Evolutionary conservation across 2,888 invertebrate species (phyloP).

Genomic region (Sisyra terminalis): DNA sequence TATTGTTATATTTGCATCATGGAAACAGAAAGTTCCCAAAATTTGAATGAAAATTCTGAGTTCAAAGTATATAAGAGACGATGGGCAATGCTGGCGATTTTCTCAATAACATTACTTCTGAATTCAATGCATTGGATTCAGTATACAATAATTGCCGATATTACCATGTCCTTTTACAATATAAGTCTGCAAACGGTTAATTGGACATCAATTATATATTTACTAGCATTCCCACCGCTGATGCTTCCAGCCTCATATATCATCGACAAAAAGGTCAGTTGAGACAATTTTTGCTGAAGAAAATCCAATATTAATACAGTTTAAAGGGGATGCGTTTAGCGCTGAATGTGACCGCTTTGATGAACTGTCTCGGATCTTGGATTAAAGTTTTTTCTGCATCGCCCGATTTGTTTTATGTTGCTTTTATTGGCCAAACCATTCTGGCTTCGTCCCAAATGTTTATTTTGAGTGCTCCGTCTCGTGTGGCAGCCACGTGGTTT

Average conservation of each 20-base stretch:
- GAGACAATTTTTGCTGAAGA: constrained; percentile 33
- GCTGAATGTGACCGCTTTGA: constrained; percentile 31
- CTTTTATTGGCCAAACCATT: constrained; percentile 42
- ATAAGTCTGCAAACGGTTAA: constrained; percentile 63
- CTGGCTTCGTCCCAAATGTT: constrained; percentile 41
- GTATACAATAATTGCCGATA: constrained; percentile 82
- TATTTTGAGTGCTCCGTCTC: constrained; percentile 46
- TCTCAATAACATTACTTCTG: constrained; percentile 75
- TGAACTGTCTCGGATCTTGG: constrained; percentile 41
- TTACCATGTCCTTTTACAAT: constrained; percentile 60
- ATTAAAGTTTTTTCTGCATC: constrained; percentile 40
- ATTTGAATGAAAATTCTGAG: too few species aligned
- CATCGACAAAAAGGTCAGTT: constrained; percentile 74
- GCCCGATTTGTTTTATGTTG: constrained; percentile 41
- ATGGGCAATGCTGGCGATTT: constrained; percentile 75
- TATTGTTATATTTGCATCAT: too few species aligned
- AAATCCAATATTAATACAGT: constrained; percentile 3
- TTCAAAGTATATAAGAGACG: constrained; percentile 46
- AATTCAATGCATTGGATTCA: constrained; percentile 97
- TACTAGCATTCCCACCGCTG: constrained; percentile 92
- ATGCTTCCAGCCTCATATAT: constrained; percentile 96
- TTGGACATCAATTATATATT: constrained; percentile 96
- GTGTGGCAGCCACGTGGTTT: constrained; percentile 54
- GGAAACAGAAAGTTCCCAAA: too few species aligned
- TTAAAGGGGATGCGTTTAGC: constrained; percentile 35